Percentiles rank a stretch among this genome's conserved stretches.
Conservation (phyloP, 2,113 vertebrate species). For the Excalfactoria chinensis region DNA sequence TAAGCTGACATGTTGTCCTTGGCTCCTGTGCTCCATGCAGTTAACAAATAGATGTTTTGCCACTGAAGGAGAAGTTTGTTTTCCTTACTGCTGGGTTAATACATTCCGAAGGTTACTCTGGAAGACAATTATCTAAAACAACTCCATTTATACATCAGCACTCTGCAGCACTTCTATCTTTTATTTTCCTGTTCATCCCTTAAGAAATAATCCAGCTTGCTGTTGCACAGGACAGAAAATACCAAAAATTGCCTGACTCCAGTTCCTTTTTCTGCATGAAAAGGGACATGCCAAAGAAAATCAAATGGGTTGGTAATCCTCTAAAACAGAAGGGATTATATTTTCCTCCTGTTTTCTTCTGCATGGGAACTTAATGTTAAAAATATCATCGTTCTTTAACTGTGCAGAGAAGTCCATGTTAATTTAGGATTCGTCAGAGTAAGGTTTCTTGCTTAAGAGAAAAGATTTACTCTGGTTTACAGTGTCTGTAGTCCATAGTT, state of each 20-base stretch:
- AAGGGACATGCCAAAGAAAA: slow-evolving; percentile 54
- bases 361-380: slow-evolving; percentile 52
- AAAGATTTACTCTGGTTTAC: slow-evolving; percentile 57
- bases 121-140: slow-evolving; percentile 10
- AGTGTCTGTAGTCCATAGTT: slow-evolving; percentile 46
- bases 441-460: slow-evolving; percentile 47
- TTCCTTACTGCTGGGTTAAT: slow-evolving; percentile 53
- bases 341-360: slow-evolving; percentile 49
- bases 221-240: slow-evolving; percentile 29
- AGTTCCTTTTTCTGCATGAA: slow-evolving; percentile 40
- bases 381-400: slow-evolving; percentile 52
- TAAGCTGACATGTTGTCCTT: slow-evolving; percentile 46
- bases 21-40: slow-evolving; percentile 21
- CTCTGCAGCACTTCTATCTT: slow-evolving; percentile 16
- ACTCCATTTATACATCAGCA: slow-evolving; percentile 18
- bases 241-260: slow-evolving; percentile 33
- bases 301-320: slow-evolving; percentile 62
- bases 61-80: slow-evolving; percentile 65
- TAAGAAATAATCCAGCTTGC: slow-evolving; percentile 33
- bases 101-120: slow-evolving; percentile 43
- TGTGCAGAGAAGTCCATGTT: slow-evolving; percentile 21
- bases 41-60: slow-evolving; percentile 69
- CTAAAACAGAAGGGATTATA: slow-evolving; percentile 52
- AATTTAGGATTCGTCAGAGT: slow-evolving; percentile 42
- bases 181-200: not conserved